phyloP scores from a whole-genome alignment of 2,888 invertebrate species.

The Metopia argyrocephala region DNA sequence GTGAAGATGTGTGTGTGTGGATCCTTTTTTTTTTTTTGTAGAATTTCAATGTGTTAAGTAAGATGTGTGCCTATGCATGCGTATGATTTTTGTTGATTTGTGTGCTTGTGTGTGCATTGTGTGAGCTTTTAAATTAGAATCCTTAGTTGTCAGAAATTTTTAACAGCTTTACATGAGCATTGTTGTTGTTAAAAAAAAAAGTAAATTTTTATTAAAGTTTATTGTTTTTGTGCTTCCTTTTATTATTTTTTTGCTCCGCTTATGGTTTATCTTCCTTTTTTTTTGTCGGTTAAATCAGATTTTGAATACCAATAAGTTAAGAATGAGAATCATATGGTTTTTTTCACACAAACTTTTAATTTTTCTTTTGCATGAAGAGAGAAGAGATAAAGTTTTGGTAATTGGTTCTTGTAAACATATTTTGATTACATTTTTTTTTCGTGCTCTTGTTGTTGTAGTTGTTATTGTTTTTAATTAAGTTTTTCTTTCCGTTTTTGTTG shows the following conservation, averaged over 20 bases:
- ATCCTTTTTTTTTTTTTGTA: neutral
- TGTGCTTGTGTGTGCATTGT: neutral
- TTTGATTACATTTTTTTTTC: too few species aligned
- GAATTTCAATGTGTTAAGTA: neutral
- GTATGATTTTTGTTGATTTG: neutral
- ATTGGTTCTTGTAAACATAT: too few species aligned
- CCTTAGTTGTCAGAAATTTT: slow-evolving; percentile 4
- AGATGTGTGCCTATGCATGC: too few species aligned
- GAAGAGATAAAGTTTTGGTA: too few species aligned
- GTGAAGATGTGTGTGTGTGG: too few species aligned
- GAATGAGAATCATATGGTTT: neutral
- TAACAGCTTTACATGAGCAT: neutral
- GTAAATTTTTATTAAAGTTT: slow-evolving; percentile 8
- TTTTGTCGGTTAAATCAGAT: neutral
- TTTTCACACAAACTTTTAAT: neutral
- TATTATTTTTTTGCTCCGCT: neutral
- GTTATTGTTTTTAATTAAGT: neutral
- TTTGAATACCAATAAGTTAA: slow-evolving; percentile 31
- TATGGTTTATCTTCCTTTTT: neutral
- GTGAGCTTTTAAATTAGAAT: slow-evolving; percentile 12
- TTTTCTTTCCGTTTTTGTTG: neutral
- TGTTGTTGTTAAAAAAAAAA: neutral
- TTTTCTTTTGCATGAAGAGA: too few species aligned
- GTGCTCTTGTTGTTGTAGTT: too few species aligned
- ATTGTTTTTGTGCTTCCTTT: neutral